Percentiles rank a stretch among this genome's conserved stretches.
phyloP scores from a whole-genome alignment of 2,113 vertebrate species.

The Athene noctua region DNA sequence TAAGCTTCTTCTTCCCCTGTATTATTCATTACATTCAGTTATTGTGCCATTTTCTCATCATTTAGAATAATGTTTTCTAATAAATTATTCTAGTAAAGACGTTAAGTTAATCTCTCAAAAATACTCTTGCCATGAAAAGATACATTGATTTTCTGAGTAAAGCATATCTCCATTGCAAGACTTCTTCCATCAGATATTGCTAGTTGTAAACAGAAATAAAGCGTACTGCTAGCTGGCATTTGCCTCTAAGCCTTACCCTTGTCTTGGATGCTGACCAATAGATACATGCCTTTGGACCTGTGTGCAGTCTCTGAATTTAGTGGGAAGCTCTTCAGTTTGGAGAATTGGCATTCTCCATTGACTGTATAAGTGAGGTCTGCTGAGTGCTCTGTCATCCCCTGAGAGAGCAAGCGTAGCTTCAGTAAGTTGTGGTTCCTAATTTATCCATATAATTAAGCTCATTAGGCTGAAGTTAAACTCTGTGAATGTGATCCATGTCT shows the following conservation, averaged over 20 bases:
- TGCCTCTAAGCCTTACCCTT: not conserved
- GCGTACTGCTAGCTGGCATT: not conserved
- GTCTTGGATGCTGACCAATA: not conserved
- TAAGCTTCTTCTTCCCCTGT: not conserved
- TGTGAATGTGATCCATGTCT: not conserved
- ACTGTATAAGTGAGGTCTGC: not conserved
- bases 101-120: not conserved
- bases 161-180: not conserved
- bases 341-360: not conserved
- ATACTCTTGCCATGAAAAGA: not conserved
- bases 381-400: not conserved
- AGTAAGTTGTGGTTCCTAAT: not conserved
- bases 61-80: not conserved
- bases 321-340: not conserved
- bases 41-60: not conserved
- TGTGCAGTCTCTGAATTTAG: not conserved
- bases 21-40: not conserved
- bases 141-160: not conserved
- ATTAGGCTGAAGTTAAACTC: not conserved
- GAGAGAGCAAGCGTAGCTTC: accelerated
- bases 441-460: not conserved
- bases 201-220: not conserved
- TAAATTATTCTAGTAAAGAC: not conserved
- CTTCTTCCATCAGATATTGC: not conserved
- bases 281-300: not conserved